Conservation (phyloP, 2,888 invertebrate genomes). For the Podotricha telesiphe region DNA sequence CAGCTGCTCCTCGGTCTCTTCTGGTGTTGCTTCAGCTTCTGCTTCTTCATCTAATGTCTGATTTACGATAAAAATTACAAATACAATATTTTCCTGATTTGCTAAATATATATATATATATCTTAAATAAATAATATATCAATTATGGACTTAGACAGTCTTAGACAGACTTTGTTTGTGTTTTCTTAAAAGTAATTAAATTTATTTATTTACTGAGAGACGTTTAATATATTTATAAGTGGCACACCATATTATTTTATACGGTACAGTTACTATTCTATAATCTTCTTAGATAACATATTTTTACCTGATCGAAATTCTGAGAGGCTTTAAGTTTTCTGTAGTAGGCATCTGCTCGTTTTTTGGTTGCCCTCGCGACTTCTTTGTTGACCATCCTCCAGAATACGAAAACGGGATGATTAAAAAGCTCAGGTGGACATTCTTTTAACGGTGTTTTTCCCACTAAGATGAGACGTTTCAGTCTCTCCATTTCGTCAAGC, state of each 20-base stretch:
- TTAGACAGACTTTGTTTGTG: no score
- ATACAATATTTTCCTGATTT: no score
- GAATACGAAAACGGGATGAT: constrained; percentile 88
- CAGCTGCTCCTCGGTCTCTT: constrained; percentile 67
- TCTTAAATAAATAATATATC: no score
- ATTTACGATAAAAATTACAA: constrained; percentile 45
- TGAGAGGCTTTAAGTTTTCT: constrained; percentile 73
- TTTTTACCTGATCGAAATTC: constrained; percentile 62
- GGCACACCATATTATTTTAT: no score
- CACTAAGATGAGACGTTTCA: constrained; percentile 86
- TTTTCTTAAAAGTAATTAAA: no score
- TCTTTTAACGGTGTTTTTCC: constrained; percentile 87
- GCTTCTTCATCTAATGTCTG: constrained; percentile 73
- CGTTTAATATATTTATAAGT: no score
- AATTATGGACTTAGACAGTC: no score
- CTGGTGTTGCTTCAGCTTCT: constrained; percentile 62
- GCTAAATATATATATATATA: no score
- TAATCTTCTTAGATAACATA: constrained; percentile 61
- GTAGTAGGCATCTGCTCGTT: constrained; percentile 74
- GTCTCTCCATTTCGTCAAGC: constrained; percentile 87
- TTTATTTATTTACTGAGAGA: no score
- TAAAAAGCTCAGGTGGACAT: constrained; percentile 86
- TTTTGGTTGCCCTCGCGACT: constrained; percentile 75
- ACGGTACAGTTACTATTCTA: not conserved
- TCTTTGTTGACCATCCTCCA: constrained; percentile 83